phyloP scores from a whole-genome alignment of 2,113 vertebrate species.

The Caretta caretta region DNA sequence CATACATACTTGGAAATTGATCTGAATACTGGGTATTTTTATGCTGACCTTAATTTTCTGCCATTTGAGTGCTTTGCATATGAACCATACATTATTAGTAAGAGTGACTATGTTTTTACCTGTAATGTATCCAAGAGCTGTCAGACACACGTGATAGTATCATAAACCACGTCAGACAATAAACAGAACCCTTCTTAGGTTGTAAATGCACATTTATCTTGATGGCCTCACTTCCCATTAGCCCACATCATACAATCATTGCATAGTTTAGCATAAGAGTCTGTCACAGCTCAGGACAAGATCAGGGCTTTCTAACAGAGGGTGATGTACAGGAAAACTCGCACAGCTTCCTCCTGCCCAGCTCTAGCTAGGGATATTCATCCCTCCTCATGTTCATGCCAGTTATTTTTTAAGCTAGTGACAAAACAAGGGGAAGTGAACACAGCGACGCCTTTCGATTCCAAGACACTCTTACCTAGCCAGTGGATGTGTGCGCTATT shows the following conservation, averaged over 20 bases:
- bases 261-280: background rate
- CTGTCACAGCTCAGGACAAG: background rate
- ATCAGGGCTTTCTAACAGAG: background rate
- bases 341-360: background rate
- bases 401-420: background rate
- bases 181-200: slow-evolving; percentile 25
- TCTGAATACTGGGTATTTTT: slow-evolving; percentile 5
- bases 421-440: background rate
- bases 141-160: background rate
- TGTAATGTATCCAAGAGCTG: background rate
- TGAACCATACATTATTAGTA: background rate
- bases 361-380: background rate
- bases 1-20: background rate
- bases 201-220: slow-evolving; percentile 23
- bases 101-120: background rate
- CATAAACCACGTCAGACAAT: slow-evolving; percentile 34
- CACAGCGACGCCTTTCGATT: background rate
- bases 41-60: background rate
- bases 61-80: background rate
- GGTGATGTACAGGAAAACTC: background rate
- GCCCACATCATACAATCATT: background rate
- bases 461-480: background rate
- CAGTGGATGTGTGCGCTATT: background rate
- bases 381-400: background rate
- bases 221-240: slow-evolving; percentile 10